Evolutionary conservation across 64 coral and sea anemone species (phyloP).

Genomic region (Platygyra sinensis): DNA sequence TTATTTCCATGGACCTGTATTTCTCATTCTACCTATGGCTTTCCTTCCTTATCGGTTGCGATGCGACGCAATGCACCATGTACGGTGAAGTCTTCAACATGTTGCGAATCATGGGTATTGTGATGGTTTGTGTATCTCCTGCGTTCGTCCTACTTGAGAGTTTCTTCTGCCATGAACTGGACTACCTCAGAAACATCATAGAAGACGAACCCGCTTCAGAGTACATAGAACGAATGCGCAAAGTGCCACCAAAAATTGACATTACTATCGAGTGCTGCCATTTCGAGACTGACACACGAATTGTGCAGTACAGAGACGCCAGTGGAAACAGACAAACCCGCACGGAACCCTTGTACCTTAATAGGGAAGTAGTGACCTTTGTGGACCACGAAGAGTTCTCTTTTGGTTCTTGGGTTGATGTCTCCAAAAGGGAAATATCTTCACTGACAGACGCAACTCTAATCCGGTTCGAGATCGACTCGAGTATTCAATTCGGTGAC

Average conservation of each 20-base stretch:
- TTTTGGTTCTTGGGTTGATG: constrained; percentile 39
- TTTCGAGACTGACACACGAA: constrained; percentile 6
- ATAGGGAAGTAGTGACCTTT: constrained; percentile 24
- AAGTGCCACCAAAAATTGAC: constrained; percentile 28
- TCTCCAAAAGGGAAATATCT: constrained; percentile 51
- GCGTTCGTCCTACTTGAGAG: constrained; percentile 58
- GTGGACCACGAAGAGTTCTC: constrained; percentile 27
- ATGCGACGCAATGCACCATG: constrained; percentile 39
- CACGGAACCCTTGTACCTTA: neutral
- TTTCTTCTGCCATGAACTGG: constrained; percentile 48
- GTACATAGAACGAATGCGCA: constrained; percentile 47
- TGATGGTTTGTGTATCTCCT: constrained; percentile 53
- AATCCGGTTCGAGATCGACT: constrained; percentile 63
- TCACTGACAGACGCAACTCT: constrained; percentile 12
- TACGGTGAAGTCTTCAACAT: constrained; percentile 41
- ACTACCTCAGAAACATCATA: constrained; percentile 68
- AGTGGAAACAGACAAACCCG: neutral
- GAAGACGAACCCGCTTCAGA: constrained; percentile 59
- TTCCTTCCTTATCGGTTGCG: constrained; percentile 49
- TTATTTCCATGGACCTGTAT: no score
- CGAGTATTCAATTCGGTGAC: constrained; percentile 54
- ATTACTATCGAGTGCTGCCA: constrained; percentile 66
- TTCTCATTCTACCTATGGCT: constrained; percentile 75
- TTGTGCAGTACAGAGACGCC: neutral
- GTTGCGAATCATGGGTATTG: constrained; percentile 56